Evolutionary conservation across 2,113 vertebrate species (phyloP), one percentile per base, ranked within the genome.

Genomic region (Gadus chalcogrammus): DNA sequence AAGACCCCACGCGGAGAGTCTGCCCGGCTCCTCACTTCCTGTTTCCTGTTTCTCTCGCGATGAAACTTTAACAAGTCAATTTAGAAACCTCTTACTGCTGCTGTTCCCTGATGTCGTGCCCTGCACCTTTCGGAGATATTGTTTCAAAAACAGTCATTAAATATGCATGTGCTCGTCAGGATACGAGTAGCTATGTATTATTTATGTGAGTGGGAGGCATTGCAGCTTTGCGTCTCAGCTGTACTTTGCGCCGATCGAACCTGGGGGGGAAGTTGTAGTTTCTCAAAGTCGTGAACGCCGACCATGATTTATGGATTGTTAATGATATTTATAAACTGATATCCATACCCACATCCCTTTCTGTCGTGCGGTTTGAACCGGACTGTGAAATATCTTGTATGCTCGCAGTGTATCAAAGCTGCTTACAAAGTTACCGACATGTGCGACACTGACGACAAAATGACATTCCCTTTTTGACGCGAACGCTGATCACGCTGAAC

Each of bases 21-120:
- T 55, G 61, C 77, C 78, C 69, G 64, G 53, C 77, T 70, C 77
- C 84, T 61, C 74, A 65, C 73, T 84, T 88, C 74, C 78, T 71
- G 71, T 77, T 89, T 89, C 77, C 79, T 83, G 74, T 15, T 81
- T 85, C 24, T 81, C 76, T 70, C 66, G 74, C 66, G 72, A 86
- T 89, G 55, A 87, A 89, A 88, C 76, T 88, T 88, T 86, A 79
- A 89, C 69, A 72, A 75, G 78, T 68, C 82, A 84, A 85, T 89
- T 89, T 87, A 83, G 84, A 66, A 84, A 82, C 69, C 77, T 77
- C 72, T 86, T 85, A 76, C 79, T 85, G 77, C 67, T 85, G 68
- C 77, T 73, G 70, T 79, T 87, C 62, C 64, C 71, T 61, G 77
- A 79, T 84, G 75, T 77, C 68, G 7, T 68, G 38, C 63, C 64